Percentiles rank a stretch among this genome's conserved stretches.
phyloP scores from a whole-genome alignment of 2,797 vertebrate species.

The Poecile montanus region DNA sequence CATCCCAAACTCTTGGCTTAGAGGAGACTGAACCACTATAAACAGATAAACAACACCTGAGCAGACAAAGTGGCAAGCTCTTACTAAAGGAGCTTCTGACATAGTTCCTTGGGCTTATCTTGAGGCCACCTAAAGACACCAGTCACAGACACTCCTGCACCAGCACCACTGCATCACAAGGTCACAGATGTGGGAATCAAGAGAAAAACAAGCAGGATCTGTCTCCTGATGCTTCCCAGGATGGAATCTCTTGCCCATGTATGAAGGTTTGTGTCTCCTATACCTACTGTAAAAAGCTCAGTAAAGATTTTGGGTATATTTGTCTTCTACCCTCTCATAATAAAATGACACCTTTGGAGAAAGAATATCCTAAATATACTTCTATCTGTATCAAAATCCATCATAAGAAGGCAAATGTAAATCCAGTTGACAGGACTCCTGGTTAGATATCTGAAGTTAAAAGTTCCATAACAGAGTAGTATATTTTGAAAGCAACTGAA shows the following conservation, averaged over 20 bases:
- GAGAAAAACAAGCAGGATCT: background rate
- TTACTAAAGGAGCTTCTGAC: background rate
- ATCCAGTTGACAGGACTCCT: background rate
- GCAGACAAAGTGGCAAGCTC: background rate
- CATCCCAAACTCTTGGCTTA: background rate
- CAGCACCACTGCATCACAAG: background rate
- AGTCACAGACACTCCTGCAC: background rate
- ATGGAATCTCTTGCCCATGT: background rate
- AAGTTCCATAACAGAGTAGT: background rate
- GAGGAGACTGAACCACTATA: background rate
- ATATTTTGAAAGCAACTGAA: background rate
- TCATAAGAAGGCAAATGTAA: background rate
- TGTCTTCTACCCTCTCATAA: background rate
- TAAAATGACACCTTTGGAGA: background rate
- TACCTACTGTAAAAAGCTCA: background rate
- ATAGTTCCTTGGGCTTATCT: background rate
- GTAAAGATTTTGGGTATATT: background rate
- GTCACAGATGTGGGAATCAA: background rate
- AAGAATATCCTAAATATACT: background rate
- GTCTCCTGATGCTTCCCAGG: background rate
- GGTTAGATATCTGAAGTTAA: background rate
- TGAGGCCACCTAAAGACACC: accelerated
- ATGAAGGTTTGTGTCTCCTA: background rate
- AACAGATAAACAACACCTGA: background rate
- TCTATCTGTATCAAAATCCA: background rate